Evolutionary conservation across 2,888 invertebrate genomes (phyloP).

Genomic region (Stenichneumon culpator): DNA sequence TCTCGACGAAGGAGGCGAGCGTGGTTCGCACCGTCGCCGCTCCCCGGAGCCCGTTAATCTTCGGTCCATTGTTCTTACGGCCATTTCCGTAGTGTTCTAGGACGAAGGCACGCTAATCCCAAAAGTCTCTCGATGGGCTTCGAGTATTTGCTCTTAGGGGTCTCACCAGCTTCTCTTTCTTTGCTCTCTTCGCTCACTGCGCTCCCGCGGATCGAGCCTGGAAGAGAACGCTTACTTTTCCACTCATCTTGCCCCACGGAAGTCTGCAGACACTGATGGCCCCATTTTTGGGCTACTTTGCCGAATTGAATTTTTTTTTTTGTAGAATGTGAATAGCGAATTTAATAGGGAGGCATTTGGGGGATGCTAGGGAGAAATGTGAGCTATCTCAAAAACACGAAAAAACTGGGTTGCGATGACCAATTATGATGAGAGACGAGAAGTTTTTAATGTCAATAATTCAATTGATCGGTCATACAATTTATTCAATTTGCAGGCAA

Average conservation of each 20-base stretch:
- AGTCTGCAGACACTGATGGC: neutral
- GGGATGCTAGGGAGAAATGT: neutral
- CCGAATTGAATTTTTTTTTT: neutral
- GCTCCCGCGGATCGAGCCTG: neutral
- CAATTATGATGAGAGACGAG: neutral
- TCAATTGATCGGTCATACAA: neutral
- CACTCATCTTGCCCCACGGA: neutral
- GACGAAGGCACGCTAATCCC: slow-evolving; percentile 61
- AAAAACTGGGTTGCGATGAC: neutral
- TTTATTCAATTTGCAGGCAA: neutral
- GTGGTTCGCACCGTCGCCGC: slow-evolving; percentile 33
- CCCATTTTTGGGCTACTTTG: neutral
- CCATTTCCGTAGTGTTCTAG: slow-evolving; percentile 65
- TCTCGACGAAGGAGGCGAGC: slow-evolving; percentile 53
- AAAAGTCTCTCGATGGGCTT: slow-evolving; percentile 55
- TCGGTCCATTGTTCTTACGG: slow-evolving; percentile 72
- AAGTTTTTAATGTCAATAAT: neutral
- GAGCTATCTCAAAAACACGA: neutral
- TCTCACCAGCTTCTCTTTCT: neutral
- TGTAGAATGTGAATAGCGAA: neutral
- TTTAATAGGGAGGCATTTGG: neutral
- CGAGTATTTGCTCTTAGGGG: slow-evolving; percentile 18
- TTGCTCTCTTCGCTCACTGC: neutral
- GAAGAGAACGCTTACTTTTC: neutral
- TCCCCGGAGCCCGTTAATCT: slow-evolving; percentile 74